Base-by-base conservation (phyloP, 1,140 invertebrate genomes). In the Plectus sambesii region DNA sequence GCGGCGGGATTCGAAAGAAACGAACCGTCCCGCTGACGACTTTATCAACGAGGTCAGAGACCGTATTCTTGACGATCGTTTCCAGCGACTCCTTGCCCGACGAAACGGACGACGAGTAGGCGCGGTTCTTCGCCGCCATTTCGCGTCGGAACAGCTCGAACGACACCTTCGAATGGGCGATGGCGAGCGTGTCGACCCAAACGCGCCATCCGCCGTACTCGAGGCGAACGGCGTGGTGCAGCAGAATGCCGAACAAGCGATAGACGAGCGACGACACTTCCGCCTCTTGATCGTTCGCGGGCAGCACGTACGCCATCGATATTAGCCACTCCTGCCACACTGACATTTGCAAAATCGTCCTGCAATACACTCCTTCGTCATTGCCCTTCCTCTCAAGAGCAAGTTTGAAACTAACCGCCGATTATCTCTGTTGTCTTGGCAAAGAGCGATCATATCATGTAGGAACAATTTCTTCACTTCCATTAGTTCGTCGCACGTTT, bases 311-410 rank as follows among this genome's bases (percentile, higher is more conserved):
- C 22, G 90, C 87, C 81, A 99, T 82, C 3, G 89, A 88, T 60
- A 99, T 97, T 1, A 99, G 75, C 93, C 93, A 99, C 69, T 99
- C 92, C 74, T 99, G 93, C 93, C 93, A 99, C 1, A 99, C 93
- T 4, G 90, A 97, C 93, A 98, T 98, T 74, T 99, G 93, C 9
- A 99, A 75, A 1, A 98, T 87, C 0, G 87, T 97, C 55, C 90
- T 74, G 50, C 15, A 63, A 60, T 15, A 20, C 20, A 60, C 36
- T 41, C 26, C 22, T 47, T 49, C 15, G 20, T 36, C 41, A 27
- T 43, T 48, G 1, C 37, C 2, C 5, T 24, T 15, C 23, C 26
- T 19, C 17, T 23, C 20, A 15, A 15, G 8, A 19, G 6, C 23
- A 8, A 47, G 27, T 15, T 37, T 30, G 36, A 5, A 35, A 43